A percentile compares a stretch with the other conserved stretches of the same genome.
phyloP scores from a whole-genome alignment of 1,140 invertebrate genomes.

The Hylaeus volcanicus region DNA sequence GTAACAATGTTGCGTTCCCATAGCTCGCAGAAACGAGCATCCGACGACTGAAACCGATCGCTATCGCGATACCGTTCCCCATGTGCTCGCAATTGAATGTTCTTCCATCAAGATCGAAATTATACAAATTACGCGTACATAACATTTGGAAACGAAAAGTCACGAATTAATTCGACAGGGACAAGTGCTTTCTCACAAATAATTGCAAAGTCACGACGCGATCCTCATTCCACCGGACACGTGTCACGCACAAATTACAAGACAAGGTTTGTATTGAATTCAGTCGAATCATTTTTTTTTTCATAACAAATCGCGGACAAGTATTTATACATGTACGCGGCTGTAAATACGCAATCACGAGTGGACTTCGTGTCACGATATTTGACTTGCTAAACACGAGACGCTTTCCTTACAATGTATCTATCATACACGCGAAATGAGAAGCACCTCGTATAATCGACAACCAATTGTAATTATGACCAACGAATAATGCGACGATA shows the following conservation, averaged over 20 bases:
- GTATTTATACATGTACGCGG: conserved; percentile 4
- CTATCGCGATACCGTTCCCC: not conserved
- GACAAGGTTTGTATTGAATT: not conserved
- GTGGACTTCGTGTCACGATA: conserved; percentile 42
- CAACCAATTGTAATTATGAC: conserved; percentile 22
- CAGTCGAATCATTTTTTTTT: not conserved
- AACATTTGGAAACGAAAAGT: not conserved
- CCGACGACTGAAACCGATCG: not conserved
- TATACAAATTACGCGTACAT: no score
- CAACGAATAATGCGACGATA: conserved; percentile 33
- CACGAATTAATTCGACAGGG: not conserved
- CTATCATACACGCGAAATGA: not conserved
- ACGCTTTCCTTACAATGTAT: conserved; percentile 40
- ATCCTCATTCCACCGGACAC: not conserved
- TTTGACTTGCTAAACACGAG: conserved; percentile 53
- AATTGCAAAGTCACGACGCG: not conserved
- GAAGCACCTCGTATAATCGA: conserved; percentile 8
- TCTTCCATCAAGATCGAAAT: not conserved
- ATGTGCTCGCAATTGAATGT: not conserved
- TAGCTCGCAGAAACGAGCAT: not conserved
- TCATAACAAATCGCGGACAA: conserved; percentile 23
- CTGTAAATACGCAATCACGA: not conserved
- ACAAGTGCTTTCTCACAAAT: not conserved
- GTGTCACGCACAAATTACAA: not conserved
- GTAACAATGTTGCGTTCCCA: not conserved